A percentile compares a stretch with the other conserved stretches of the same genome.
These are phyloP conservation scores for Tetragonisca angustula DNA, from an alignment of 2,888 invertebrate species.

Conservation along the genomic window DNA sequence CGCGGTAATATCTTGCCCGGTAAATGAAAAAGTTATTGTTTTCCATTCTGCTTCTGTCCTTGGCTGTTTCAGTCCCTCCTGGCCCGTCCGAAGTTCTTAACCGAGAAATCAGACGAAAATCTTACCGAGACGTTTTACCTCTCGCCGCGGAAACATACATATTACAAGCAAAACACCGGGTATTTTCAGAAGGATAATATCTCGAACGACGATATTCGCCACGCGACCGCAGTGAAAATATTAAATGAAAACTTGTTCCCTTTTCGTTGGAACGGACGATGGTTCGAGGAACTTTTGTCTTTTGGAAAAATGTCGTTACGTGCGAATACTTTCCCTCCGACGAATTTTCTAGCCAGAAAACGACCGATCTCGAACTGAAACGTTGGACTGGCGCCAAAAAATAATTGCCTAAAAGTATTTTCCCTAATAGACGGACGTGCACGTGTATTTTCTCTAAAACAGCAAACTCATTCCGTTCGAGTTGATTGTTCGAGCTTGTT, in stretches of 20 bases:
- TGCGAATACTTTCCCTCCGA: no score
- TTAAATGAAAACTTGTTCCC: neutral
- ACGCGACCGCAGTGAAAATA: neutral
- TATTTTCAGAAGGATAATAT: slow-evolving; percentile 29
- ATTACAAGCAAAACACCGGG: slow-evolving; percentile 13
- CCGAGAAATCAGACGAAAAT: slow-evolving; percentile 47
- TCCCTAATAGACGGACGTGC: no score
- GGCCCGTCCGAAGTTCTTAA: slow-evolving; percentile 50
- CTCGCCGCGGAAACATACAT: slow-evolving; percentile 14
- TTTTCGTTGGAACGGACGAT: neutral
- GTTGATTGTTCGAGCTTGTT: no score
- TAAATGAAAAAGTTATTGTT: slow-evolving; percentile 77
- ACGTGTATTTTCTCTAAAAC: no score
- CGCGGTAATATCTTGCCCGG: slow-evolving; percentile 71
- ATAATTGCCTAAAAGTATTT: no score
- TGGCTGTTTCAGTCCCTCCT: slow-evolving; percentile 2
- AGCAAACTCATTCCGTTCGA: no score
- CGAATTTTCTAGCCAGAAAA: no score
- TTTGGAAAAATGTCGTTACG: neutral
- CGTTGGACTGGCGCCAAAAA: no score
- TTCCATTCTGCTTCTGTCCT: slow-evolving; percentile 66
- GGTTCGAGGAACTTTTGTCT: neutral
- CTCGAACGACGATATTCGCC: neutral
- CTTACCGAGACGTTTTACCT: slow-evolving; percentile 9
- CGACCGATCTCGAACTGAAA: no score